A percentile compares a stretch with the other conserved stretches of the same genome.
Evolutionary conservation across 2,113 vertebrate genomes (phyloP).

Genomic region (Phycodurus eques): DNA sequence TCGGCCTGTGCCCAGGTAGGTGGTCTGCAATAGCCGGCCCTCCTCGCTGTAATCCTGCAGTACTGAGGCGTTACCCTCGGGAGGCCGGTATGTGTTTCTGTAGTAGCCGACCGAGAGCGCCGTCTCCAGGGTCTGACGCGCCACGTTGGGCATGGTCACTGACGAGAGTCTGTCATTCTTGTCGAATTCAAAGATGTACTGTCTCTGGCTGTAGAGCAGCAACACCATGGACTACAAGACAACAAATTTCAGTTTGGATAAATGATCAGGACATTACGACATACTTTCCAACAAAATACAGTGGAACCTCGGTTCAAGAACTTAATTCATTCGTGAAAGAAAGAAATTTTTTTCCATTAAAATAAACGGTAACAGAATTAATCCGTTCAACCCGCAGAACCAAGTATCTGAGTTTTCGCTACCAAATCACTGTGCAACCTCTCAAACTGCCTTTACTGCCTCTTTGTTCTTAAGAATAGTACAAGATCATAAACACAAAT

Average conservation of each 20-base stretch:
- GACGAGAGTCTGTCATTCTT: slow-evolving; percentile 92
- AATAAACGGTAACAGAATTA: no score
- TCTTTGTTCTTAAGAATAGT: no score
- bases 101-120: slow-evolving; percentile 95
- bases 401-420: no score
- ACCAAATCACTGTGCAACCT: no score
- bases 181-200: slow-evolving; percentile 98
- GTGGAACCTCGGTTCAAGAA: no score
- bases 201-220: slow-evolving; percentile 93
- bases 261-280: neutral
- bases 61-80: slow-evolving; percentile 90
- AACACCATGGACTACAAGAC: slow-evolving; percentile 90
- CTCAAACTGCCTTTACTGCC: no score
- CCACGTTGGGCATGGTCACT: slow-evolving; percentile 97
- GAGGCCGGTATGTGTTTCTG: slow-evolving; percentile 90
- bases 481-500: no score
- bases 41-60: slow-evolving; percentile 95
- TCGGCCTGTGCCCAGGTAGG: slow-evolving; percentile 89
- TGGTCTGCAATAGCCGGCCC: slow-evolving; percentile 86
- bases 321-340: no score
- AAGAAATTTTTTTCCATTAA: no score
- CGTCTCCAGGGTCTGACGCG: slow-evolving; percentile 90
- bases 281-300: neutral
- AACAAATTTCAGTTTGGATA: slow-evolving; percentile 23
- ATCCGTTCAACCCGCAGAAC: no score